Evolutionary conservation across 2,888 invertebrate species (phyloP).

Genomic region (Leucophora obtusa): DNA sequence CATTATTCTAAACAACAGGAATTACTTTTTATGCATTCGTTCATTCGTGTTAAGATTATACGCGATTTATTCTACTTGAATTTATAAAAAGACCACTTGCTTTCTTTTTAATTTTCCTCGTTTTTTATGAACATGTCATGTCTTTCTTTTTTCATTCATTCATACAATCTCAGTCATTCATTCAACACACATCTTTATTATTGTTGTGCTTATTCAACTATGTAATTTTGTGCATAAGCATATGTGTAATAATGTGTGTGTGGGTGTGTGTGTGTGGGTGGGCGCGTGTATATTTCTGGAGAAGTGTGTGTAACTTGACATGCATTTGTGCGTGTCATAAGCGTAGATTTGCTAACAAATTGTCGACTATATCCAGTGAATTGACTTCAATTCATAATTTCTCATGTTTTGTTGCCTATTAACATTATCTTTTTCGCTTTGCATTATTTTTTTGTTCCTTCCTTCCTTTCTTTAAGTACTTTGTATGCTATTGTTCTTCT

Average conservation of each 20-base stretch:
- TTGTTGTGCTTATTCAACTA: constrained; percentile 52
- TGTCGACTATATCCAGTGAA: constrained; percentile 33
- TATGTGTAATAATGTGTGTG: constrained; percentile 18
- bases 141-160: constrained; percentile 25
- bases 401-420: constrained; percentile 12
- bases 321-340: constrained; percentile 56
- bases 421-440: not conserved
- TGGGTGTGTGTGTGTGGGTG: not conserved
- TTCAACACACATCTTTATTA: constrained; percentile 24
- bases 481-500: not conserved
- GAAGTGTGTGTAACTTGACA: constrained; percentile 15
- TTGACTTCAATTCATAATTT: constrained; percentile 24
- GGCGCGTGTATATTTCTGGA: not conserved
- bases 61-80: constrained; percentile 30
- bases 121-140: constrained; percentile 27
- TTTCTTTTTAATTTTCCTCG: constrained; percentile 20
- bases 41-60: constrained; percentile 44
- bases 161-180: constrained; percentile 16
- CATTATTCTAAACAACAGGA: constrained; percentile 22
- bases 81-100: constrained; percentile 36
- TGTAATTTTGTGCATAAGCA: constrained; percentile 48
- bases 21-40: constrained; percentile 44
- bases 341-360: constrained; percentile 28
- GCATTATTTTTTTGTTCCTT: not conserved
- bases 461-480: not conserved